Evolutionary conservation across 2,888 invertebrate genomes (phyloP), one percentile per base, ranked within the genome.

Genomic region (Agonum fuliginosum): DNA sequence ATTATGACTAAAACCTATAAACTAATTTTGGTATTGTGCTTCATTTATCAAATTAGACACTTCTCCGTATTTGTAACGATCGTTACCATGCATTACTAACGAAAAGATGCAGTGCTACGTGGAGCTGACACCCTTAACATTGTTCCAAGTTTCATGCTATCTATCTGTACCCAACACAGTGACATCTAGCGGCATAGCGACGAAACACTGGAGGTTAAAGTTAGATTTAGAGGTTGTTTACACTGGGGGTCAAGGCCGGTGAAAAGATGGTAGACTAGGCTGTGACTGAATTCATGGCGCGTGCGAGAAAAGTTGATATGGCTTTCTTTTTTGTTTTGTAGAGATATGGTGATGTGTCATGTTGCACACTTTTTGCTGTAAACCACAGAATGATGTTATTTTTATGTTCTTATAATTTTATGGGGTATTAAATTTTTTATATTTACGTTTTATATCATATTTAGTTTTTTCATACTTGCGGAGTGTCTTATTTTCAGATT

Each of bases 181-280:
- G 54, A 24, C 54, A 54, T 54, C 54, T 54, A 54, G 54, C 54
- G 22, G 54, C 20, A 54, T 22, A n/a, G 37, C 6, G 34, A 8
- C 19, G 17, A 20, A 48, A 12, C 14, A 48, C 48, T 10, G 10
- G 65, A 37, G 65, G 65, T 65, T 65, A 30, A 5, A 65, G 30
- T 65, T 65, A 65, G 65, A 65, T 65, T 34, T 65, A 65, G n/a
- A 65, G 65, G 65, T 65, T 65, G 65, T 65, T 65, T 65, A 65
- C 65, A 65, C 34, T 27, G 12, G 19, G 14, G 17, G 65, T 65
- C 34, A 65, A 65, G 65, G 65, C 34, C 65, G 34, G 4, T n/a
- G 10, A n/a, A n/a, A n/a, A n/a, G n/a, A n/a, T n/a, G n/a, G n/a
- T n/a, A n/a, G n/a, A n/a, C n/a, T n/a, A n/a, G n/a, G n/a, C n/a